phyloP scores from a whole-genome alignment of 2,888 invertebrate genomes.

The Dastarcus helophoroides region DNA sequence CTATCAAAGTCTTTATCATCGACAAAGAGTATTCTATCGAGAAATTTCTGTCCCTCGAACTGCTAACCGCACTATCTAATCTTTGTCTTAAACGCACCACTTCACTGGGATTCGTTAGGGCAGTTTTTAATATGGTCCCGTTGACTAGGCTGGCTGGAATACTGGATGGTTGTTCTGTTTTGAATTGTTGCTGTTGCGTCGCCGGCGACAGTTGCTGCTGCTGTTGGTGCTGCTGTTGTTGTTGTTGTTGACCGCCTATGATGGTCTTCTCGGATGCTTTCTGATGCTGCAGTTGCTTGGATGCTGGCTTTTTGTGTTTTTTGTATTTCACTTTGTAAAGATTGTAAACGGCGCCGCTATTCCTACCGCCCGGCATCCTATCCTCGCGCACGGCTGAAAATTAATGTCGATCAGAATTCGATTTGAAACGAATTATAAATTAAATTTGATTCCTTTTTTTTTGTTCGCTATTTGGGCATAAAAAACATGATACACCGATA shows the following conservation, averaged over 20 bases:
- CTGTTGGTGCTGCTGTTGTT: conserved; percentile 33
- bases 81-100: conserved; percentile 79
- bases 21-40: conserved; percentile 73
- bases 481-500: too few species aligned
- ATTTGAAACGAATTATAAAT: too few species aligned
- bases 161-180: conserved; percentile 25
- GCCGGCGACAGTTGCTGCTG: conserved; percentile 31
- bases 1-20: conserved; percentile 87
- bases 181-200: conserved; percentile 22
- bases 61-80: conserved; percentile 78
- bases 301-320: conserved; percentile 83
- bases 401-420: too few species aligned
- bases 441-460: too few species aligned
- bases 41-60: conserved; percentile 68
- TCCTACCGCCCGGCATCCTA: conserved; percentile 98
- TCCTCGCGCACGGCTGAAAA: conserved; percentile 88
- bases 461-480: too few species aligned
- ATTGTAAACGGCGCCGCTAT: conserved; percentile 97
- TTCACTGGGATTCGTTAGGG: conserved; percentile 89
- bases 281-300: conserved; percentile 32
- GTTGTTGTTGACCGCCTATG: conserved; percentile 39
- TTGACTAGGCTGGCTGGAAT: conserved; percentile 73
- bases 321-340: conserved; percentile 98
- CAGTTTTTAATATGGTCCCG: conserved; percentile 88
- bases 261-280: conserved; percentile 17